These are phyloP conservation scores for Glossosoma conforme DNA, from an alignment of 1,140 invertebrate species.

Conservation along the genomic window DNA sequence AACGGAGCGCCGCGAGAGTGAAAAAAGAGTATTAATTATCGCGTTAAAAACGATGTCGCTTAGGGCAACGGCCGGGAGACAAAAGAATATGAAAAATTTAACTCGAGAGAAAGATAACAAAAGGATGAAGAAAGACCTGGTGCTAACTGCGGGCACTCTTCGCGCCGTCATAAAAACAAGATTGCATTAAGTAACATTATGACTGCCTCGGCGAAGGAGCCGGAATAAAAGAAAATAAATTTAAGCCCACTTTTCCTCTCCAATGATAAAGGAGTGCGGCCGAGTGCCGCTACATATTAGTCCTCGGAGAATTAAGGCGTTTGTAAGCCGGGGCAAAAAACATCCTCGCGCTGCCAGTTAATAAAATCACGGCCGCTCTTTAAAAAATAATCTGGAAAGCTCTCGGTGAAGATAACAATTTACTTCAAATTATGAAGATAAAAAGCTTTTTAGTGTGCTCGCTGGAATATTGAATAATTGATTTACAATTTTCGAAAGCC, in stretches of 20 bases:
- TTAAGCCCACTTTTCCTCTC: not conserved
- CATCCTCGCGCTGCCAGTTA: no score
- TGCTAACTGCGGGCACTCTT: not conserved
- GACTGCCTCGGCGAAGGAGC: not conserved
- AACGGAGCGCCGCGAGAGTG: conserved; percentile 9
- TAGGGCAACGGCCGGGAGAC: not conserved
- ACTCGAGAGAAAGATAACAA: conserved; percentile 11
- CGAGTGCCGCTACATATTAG: no score
- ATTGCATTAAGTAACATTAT: not conserved
- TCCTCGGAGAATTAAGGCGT: no score
- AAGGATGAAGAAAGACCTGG: conserved; percentile 5
- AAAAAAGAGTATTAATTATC: conserved; percentile 26
- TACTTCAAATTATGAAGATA: no score
- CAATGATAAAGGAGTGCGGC: no score
- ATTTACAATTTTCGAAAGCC: no score
- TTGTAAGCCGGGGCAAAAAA: no score
- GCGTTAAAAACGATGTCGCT: conserved; percentile 12
- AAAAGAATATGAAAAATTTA: conserved; percentile 24
- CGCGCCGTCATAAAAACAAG: conserved; percentile 1
- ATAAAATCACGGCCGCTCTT: no score
- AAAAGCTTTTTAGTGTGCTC: no score
- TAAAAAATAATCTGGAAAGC: no score
- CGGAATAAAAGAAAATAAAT: conserved; percentile 1
- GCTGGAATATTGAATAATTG: no score
- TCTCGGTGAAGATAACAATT: no score